Evolutionary conservation across 2,888 invertebrate species (phyloP).

Genomic region (Dusona sp.): DNA sequence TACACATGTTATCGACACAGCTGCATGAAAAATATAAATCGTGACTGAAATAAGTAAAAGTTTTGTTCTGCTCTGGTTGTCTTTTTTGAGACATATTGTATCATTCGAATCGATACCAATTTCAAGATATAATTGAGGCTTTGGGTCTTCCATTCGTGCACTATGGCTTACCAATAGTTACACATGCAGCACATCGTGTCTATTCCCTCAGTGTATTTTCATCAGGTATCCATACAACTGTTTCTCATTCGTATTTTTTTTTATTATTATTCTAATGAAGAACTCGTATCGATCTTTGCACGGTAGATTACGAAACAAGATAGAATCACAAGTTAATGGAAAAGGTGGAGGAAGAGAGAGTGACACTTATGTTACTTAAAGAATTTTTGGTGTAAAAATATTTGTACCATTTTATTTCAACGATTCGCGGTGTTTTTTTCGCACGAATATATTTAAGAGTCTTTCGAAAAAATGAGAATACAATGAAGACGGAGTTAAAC

Average conservation of each 20-base stretch:
- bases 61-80: background rate
- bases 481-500: background rate
- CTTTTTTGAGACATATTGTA: background rate
- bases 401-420: background rate
- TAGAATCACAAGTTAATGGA: background rate
- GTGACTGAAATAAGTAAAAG: background rate
- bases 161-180: slow-evolving; percentile 3
- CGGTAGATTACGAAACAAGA: slow-evolving; percentile 9
- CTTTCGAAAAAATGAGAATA: background rate
- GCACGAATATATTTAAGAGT: too few species aligned
- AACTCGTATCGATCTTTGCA: background rate
- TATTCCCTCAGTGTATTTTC: slow-evolving; percentile 4
- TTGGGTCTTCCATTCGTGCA: slow-evolving; percentile 6
- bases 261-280: background rate
- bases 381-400: background rate
- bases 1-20: background rate
- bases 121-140: slow-evolving; percentile 18
- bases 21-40: background rate
- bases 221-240: slow-evolving; percentile 23
- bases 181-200: slow-evolving; percentile 10
- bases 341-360: background rate
- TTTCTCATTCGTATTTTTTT: slow-evolving; percentile 2
- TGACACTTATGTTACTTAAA: background rate
- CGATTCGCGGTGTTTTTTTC: background rate
- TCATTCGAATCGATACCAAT: slow-evolving; percentile 2